These are phyloP conservation scores for Clanis bilineata DNA, from an alignment of 2,888 invertebrate genomes.

Conservation along the genomic window DNA sequence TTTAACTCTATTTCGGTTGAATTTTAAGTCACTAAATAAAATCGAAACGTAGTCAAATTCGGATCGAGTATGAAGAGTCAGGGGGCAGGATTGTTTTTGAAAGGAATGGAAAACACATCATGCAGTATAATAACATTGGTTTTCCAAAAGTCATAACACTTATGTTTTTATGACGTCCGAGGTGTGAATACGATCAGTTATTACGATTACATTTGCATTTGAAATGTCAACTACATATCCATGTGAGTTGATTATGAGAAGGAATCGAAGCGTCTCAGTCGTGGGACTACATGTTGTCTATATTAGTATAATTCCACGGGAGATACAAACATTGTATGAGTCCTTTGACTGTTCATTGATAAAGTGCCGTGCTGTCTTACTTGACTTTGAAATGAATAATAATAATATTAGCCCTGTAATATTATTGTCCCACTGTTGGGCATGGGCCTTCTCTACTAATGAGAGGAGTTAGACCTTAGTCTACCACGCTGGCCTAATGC, in stretches of 20 bases:
- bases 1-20: too few species aligned
- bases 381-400: background rate
- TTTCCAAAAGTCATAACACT: constrained; percentile 3
- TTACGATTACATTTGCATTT: constrained; percentile 10
- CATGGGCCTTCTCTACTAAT: too few species aligned
- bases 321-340: background rate
- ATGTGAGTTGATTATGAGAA: background rate
- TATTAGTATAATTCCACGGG: background rate
- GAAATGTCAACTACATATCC: constrained; percentile 2
- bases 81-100: background rate
- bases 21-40: too few species aligned
- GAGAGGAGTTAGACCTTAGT: too few species aligned
- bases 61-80: too few species aligned
- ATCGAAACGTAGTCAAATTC: too few species aligned
- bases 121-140: background rate
- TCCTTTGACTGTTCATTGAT: background rate
- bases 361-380: background rate
- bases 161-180: constrained; percentile 8
- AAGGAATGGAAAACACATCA: background rate
- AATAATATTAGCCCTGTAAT: too few species aligned
- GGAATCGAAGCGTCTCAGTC: background rate
- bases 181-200: constrained; percentile 3
- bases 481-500: too few species aligned
- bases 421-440: too few species aligned
- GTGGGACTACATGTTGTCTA: background rate